Base-by-base conservation (phyloP, 2,888 invertebrate species). In the Acanthosoma haemorrhoidale region DNA sequence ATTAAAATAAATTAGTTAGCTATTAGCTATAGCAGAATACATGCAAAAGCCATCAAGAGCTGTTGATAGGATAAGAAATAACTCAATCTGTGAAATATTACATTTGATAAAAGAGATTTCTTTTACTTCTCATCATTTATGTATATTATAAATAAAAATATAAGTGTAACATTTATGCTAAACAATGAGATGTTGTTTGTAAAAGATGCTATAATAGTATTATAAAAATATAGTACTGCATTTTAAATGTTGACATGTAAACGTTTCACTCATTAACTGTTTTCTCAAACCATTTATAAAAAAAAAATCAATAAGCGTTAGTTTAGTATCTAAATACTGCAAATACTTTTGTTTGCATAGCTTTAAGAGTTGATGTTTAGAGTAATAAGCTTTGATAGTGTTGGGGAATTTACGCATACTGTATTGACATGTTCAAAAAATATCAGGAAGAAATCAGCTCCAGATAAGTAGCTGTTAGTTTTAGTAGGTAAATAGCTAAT, bases 391-490 rank as follows among this genome's bases (percentile, higher is more conserved):
- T 43, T 43, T 43, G 25, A 43, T 43, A 43, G 43, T 43, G 18
- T 43, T 43, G 43, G 43, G 43, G 43, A 43, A 43, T 43, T 43
- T 43, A 43, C 43, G 43, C 43, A 43, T 43, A 21, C 43, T 21
- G 43, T 43, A 43, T 43, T 43, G 15, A 43, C 21, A 43, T 43
- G 18, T 43, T 43, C 43, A 21, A 43, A 41, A 43, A 43, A 15
- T 21, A 5, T 43, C 2, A 15, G 25, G 18, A 21, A 43, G 13
- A 43, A 41, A 43, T 13, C 4, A 18, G 18, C 25, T 43, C 21
- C 43, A 21, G 43, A 43, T 43, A 21, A 13, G 13, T 43, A 43
- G 43, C 4, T 43, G 21, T 43, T 21, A 43, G 21, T 43, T 41
- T 21, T n/a, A n/a, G n/a, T n/a, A n/a, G n/a, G n/a, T n/a, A n/a